Evolutionary conservation across 2,113 vertebrate genomes (phyloP), one percentile per base, ranked within the genome.

Genomic region (Thalassoma bifasciatum): DNA sequence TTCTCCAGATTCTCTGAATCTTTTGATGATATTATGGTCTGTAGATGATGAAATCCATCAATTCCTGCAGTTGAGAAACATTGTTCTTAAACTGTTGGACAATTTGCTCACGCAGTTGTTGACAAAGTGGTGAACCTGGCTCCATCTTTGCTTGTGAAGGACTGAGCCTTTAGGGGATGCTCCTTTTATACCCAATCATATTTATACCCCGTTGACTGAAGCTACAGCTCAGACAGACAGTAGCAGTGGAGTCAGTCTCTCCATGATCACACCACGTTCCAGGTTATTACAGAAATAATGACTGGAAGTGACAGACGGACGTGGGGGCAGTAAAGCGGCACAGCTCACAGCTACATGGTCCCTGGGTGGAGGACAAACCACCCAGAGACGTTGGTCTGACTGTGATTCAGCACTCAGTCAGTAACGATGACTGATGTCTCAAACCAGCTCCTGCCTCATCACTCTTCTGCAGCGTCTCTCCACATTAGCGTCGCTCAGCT

Each of bases 371-470:
- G 58, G 66, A 46, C 61, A 62, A 61, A 36, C 30, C 30, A 65
- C 51, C 52, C 53, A 56, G 52, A 54, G 69, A 64, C 14, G 37
- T 10, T 44, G 63, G 38, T 54, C 21, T 8, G 66, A 70, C 57
- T 67, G 67, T 36, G 84, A 79, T 60, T 72, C 75, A 75, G 71
- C 69, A 38, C 40, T 53, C 63, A 61, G 58, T 64, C 50, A 19
- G 54, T 66, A 56, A 75, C 42, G 65, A 77, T 67, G 56, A 78
- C 66, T 69, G 64, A 86, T 67, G 81, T 58, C 52, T 69, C 54
- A 30, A 72, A 83, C 77, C 9, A 59, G 53, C 23, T 19, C 8
- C 71, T 81, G 84, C 81, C 63, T 90, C 68, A 73, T 85, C 79
- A 56, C 63, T 75, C 65, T 75, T 62, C 77, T 36, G 58, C 56